Evolutionary conservation across 2,797 vertebrate species (phyloP).

Genomic region (Momotus momota): DNA sequence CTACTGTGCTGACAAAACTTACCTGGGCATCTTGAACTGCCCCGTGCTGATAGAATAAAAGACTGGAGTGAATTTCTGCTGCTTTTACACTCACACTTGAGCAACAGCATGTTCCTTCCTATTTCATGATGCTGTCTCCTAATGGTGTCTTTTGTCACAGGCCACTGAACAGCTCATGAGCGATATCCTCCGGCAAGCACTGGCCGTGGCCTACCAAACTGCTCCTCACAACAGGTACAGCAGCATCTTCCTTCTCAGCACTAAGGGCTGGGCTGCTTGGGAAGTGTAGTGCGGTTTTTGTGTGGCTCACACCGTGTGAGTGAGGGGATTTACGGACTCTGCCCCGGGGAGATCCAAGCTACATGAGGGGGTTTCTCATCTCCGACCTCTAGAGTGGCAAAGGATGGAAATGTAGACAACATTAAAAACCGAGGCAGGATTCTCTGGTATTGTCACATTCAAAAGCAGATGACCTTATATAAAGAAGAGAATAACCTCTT

Average conservation of each 20-base stretch:
- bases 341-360: not conserved
- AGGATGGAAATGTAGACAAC: not conserved
- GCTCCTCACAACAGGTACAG: conserved; percentile 92
- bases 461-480: not conserved
- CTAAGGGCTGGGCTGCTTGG: not conserved
- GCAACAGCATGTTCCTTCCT: not conserved
- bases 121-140: not conserved
- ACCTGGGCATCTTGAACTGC: not conserved
- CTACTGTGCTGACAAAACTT: not conserved
- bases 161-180: conserved; percentile 94
- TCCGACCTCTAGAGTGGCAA: not conserved
- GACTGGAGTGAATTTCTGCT: not conserved
- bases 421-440: not conserved
- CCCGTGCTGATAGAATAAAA: not conserved
- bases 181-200: conserved; percentile 91
- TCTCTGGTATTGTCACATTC: not conserved
- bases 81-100: not conserved
- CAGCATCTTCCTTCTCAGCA: not conserved
- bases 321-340: not conserved
- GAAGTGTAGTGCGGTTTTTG: not conserved
- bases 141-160: conserved; percentile 68
- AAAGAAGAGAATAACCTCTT: not conserved
- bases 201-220: conserved; percentile 88
- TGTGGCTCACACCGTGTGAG: not conserved
- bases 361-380: not conserved